Conservation (phyloP, 2,888 invertebrate species). For the Dioctria rufipes region DNA sequence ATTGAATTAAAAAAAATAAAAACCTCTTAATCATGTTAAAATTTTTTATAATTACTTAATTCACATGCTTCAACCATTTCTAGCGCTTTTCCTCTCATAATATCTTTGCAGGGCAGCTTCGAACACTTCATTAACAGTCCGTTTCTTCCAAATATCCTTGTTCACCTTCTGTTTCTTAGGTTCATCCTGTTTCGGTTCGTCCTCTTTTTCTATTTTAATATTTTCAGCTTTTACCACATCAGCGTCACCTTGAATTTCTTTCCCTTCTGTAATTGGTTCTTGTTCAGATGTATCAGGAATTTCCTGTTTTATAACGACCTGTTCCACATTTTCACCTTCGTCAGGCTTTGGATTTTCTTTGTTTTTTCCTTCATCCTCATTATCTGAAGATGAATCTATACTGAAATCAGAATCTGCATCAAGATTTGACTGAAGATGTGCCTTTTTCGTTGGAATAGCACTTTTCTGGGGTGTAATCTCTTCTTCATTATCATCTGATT, state of each 20-base stretch:
- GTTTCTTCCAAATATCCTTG: slow-evolving; percentile 85
- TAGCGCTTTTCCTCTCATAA: slow-evolving; percentile 80
- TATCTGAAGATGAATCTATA: slow-evolving; percentile 75
- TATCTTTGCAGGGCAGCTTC: slow-evolving; percentile 84
- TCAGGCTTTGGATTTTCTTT: background rate
- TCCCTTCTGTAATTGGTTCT: background rate
- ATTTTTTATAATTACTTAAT: background rate
- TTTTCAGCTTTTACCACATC: slow-evolving; percentile 57
- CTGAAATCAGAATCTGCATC: slow-evolving; percentile 83
- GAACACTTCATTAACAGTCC: slow-evolving; percentile 84
- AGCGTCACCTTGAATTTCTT: slow-evolving; percentile 53
- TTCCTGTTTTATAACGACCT: slow-evolving; percentile 53
- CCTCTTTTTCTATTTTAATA: slow-evolving; percentile 57
- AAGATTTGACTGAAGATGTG: slow-evolving; percentile 76
- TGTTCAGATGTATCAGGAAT: background rate
- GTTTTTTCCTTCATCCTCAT: slow-evolving; percentile 62
- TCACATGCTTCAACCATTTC: slow-evolving; percentile 62
- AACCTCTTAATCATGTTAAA: background rate
- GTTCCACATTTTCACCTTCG: slow-evolving; percentile 17
- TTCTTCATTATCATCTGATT: slow-evolving; percentile 71
- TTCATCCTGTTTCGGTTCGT: slow-evolving; percentile 62
- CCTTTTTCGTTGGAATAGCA: slow-evolving; percentile 72
- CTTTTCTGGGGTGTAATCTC: slow-evolving; percentile 68
- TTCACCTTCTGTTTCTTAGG: slow-evolving; percentile 70
- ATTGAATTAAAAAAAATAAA: background rate